These are phyloP conservation scores for Amphiura filiformis DNA, from an alignment of 35 echinoderm and acorn worm genomes.

Conservation along the genomic window DNA sequence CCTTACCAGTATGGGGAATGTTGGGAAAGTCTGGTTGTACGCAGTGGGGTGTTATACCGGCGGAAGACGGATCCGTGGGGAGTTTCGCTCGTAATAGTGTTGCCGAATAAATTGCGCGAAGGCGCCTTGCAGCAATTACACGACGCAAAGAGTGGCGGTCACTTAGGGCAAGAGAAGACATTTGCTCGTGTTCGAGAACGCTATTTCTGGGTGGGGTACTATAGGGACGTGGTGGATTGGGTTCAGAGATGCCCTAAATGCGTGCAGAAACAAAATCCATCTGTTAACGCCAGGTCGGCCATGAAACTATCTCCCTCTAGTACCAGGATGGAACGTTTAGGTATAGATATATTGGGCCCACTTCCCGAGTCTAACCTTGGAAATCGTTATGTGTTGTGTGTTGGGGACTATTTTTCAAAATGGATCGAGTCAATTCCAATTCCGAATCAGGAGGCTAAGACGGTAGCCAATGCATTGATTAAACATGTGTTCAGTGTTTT, in stretches of 20 bases:
- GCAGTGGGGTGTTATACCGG: too few species aligned
- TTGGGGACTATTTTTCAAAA: too few species aligned
- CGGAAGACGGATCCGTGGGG: too few species aligned
- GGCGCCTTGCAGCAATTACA: conserved; percentile 12
- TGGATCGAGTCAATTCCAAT: too few species aligned
- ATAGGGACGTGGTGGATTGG: conserved; percentile 17
- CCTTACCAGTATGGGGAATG: too few species aligned
- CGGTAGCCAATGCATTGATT: conserved; percentile 33
- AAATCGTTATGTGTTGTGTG: conserved; percentile 34
- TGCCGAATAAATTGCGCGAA: background rate
- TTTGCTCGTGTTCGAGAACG: background rate
- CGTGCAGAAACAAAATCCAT: background rate
- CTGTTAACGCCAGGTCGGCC: background rate
- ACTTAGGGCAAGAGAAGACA: conserved; percentile 20
- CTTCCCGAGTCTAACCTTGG: conserved; percentile 3
- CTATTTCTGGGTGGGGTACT: conserved; percentile 19
- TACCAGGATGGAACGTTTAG: conserved; percentile 31
- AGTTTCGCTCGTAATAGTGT: conserved; percentile 11
- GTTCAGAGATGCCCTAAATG: background rate
- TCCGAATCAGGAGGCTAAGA: conserved; percentile 35
- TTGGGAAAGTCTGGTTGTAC: too few species aligned
- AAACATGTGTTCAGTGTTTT: conserved; percentile 22
- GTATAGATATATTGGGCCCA: conserved; percentile 49
- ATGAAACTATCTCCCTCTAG: background rate
- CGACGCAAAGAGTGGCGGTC: background rate